Evolutionary conservation across 2,113 vertebrate genomes (phyloP), one percentile per base, ranked within the genome.

Genomic region (Dissostichus mawsoni): DNA sequence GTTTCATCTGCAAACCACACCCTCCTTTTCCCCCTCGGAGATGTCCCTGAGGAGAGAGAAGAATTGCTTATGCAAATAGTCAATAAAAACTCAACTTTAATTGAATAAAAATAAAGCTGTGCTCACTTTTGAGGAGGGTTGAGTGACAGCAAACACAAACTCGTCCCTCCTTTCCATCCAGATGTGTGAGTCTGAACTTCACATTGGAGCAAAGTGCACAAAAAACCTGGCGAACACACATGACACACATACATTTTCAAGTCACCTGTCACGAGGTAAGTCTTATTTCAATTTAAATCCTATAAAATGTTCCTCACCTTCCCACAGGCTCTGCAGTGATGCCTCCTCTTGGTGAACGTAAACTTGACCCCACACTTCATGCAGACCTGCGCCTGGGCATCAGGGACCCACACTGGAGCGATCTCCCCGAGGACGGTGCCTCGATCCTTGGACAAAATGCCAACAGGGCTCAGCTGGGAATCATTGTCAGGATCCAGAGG

Each of bases 1-100:
- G 98, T 96, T 20, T 97, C 96, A 90, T 99, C 98, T 56, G 97
- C 97, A 94, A 99, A 99, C 98, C 97, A 99, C 93, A 99, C 98
- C 91, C 96, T 96, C 83, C 98, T 96, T 85, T 96, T 97, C 50
- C 97, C 97, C 89, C 96, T 95, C 18, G 97, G 96, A 73, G 94
- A 92, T 2, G 92, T 93, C 58, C 89, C 95, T 96, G 86, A 45
- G 18, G 55, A 44, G 0, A 44, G 0, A 62, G 62, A 1, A 56
- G 11, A 76, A 25, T 66, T 36, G 78, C 3, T 58, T 1, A 1
- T 13, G n/a, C 1, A 13, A 6, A 8, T 18, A n/a, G 18, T 16
- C 7, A 17, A 53, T 18, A 8, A 13, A 17, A 16, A 14, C 2
- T 13, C 2, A 18, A 10, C 17, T 33, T 11, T 1, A 44, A 71